Evolutionary conservation across 2,888 invertebrate species (phyloP), one percentile per base, ranked within the genome.

Genomic region (Drosophila affinis): DNA sequence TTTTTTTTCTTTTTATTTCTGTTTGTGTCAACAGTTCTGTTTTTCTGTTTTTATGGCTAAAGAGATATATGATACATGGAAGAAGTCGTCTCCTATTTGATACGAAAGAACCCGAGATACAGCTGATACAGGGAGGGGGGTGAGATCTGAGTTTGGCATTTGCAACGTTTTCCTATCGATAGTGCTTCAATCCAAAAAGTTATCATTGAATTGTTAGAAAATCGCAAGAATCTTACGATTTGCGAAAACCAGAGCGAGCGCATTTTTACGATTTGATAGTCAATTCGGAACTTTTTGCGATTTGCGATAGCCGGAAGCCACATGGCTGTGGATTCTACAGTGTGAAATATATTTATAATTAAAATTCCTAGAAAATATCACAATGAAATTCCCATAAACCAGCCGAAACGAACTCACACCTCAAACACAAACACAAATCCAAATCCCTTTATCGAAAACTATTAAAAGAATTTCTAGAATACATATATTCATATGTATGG

Each of bases 1-100:
- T 72, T 75, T 75, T 85, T 81, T 56, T 68, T 39, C 18, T 1
- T 18, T 18, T 18, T 39, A 39, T 21, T 29, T 39, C 14, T 34
- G 54, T 54, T 44, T 72, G 60, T 75, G 82, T 84, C 72, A 76
- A 81, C 74, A 83, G 65, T 54, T 70, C 45, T 49, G 39, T 39
- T 32, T 29, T 34, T n/a, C n/a, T n/a, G n/a, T n/a, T 39, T 51
- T 52, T 55, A 70, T 51, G 51, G 6, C 2, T 7, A 39, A 39
- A 7, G 6, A 68, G 53, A 68, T 62, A 58, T 58, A 24, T 21
- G 44, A 52, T 44, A 55, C 21, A 44, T 1, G 47, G 9, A 21
- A 46, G 18, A 18, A 12, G 14, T 17, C 32, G 14, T 17, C 32
- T 34, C 45, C 0, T 34, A 24, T 17, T 45, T 45, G 10, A 17